Percentiles rank a stretch among this genome's conserved stretches.
Conservation (phyloP, 2,113 vertebrate genomes). For the Acinonyx jubatus region DNA sequence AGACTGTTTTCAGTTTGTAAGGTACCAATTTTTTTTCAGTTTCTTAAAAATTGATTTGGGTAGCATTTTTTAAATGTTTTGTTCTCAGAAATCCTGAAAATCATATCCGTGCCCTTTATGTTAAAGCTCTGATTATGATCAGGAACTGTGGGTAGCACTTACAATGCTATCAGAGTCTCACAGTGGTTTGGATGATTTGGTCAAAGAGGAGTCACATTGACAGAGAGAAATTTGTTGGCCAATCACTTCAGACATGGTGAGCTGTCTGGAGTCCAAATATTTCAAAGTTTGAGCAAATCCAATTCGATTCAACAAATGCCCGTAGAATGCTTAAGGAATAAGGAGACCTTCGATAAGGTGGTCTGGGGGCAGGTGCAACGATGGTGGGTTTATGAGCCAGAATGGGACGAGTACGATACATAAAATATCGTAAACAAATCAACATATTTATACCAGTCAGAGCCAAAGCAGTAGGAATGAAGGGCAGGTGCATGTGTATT, state of each 20-base stretch:
- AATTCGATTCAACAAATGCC: neutral
- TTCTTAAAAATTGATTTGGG: neutral
- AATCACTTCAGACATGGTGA: neutral
- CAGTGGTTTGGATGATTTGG: neutral
- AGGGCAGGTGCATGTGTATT: neutral
- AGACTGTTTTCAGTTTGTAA: slow-evolving; percentile 32
- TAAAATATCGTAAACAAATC: neutral
- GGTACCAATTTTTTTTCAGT: neutral
- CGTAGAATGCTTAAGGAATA: neutral
- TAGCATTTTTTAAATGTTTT: neutral
- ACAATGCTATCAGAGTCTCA: neutral
- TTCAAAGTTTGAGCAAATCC: neutral
- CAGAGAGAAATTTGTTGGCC: slow-evolving; percentile 24
- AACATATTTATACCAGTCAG: neutral
- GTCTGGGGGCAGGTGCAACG: neutral
- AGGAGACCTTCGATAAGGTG: neutral
- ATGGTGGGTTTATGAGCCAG: neutral
- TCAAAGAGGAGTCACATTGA: neutral
- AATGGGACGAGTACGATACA: neutral
- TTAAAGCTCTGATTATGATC: neutral
- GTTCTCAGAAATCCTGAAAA: slow-evolving; percentile 9
- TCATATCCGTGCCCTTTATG: neutral
- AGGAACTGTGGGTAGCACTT: neutral
- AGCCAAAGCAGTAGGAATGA: neutral
- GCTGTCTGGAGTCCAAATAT: neutral